Evolutionary conservation across 2,888 invertebrate genomes (phyloP).

Genomic region (Poecilobothrus nobilitatus): DNA sequence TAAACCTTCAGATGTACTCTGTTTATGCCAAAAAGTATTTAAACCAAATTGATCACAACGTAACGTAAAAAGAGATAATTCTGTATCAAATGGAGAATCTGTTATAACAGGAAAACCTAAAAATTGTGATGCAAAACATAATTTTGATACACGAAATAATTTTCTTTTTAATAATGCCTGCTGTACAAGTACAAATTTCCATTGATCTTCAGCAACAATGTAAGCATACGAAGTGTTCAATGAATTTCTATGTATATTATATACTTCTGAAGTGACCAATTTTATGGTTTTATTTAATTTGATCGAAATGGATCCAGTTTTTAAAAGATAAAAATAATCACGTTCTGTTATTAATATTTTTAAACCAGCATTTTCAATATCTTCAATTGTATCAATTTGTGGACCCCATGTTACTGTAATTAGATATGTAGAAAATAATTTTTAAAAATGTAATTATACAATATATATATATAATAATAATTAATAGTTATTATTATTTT

Average conservation of each 20-base stretch:
- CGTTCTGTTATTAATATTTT: constrained; percentile 10
- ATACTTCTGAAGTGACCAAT: background rate
- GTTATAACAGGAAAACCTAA: constrained; percentile 15
- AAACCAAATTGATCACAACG: constrained; percentile 12
- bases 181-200: constrained; percentile 17
- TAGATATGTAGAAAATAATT: too few species aligned
- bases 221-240: constrained; percentile 16
- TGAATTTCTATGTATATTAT: constrained; percentile 7
- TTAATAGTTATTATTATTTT: too few species aligned
- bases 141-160: constrained; percentile 12
- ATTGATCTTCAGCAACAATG: constrained; percentile 15
- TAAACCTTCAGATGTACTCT: background rate
- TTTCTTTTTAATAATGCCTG: constrained; percentile 11
- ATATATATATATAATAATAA: too few species aligned
- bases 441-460: too few species aligned
- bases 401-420: constrained; percentile 13
- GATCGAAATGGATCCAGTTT: constrained; percentile 4
- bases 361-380: constrained; percentile 8
- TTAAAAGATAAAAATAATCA: constrained; percentile 10
- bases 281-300: constrained; percentile 10
- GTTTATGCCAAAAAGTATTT: constrained; percentile 8
- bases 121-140: constrained; percentile 15
- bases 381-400: constrained; percentile 15
- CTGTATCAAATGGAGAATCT: constrained; percentile 15
- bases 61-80: constrained; percentile 13